These are phyloP conservation scores for Crossocerus cetratus DNA, from an alignment of 2,888 invertebrate genomes.

Conservation along the genomic window DNA sequence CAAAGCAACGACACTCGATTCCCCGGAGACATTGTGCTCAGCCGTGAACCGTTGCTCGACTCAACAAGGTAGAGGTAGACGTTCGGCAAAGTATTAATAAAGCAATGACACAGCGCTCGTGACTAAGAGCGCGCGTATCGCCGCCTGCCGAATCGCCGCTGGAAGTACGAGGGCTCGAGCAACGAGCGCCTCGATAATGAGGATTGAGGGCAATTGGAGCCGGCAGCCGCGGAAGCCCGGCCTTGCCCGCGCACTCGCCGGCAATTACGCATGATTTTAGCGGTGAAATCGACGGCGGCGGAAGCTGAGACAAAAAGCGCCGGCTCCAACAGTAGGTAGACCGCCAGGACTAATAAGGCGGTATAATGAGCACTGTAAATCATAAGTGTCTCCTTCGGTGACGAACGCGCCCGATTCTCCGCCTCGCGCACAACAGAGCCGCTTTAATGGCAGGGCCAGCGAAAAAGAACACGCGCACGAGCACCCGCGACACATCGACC, in stretches of 20 bases:
- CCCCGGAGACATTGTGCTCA: no score
- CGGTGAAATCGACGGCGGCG: not conserved
- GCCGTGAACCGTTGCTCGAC: no score
- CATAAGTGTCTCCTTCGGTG: constrained; percentile 45
- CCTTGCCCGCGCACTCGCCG: not conserved
- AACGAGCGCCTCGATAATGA: no score
- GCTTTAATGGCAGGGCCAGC: constrained; percentile 45
- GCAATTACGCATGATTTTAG: constrained; percentile 6
- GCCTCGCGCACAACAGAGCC: constrained; percentile 36
- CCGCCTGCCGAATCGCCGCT: no score
- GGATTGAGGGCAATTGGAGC: not conserved
- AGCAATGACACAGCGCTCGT: no score
- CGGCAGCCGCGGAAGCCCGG: not conserved
- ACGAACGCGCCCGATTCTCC: constrained; percentile 37
- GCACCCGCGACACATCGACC: constrained; percentile 40
- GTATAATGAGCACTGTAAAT: constrained; percentile 46
- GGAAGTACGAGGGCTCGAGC: no score
- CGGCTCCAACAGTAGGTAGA: not conserved
- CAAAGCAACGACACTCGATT: no score
- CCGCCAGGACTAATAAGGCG: constrained; percentile 16
- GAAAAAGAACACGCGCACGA: constrained; percentile 41
- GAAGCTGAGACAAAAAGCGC: constrained; percentile 7
- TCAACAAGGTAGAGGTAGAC: no score
- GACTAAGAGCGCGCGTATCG: no score
- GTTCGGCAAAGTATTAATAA: no score